These are phyloP conservation scores for Lepidocyrtoides sp. DNA, from an alignment of 2,888 invertebrate genomes.

Conservation along the genomic window DNA sequence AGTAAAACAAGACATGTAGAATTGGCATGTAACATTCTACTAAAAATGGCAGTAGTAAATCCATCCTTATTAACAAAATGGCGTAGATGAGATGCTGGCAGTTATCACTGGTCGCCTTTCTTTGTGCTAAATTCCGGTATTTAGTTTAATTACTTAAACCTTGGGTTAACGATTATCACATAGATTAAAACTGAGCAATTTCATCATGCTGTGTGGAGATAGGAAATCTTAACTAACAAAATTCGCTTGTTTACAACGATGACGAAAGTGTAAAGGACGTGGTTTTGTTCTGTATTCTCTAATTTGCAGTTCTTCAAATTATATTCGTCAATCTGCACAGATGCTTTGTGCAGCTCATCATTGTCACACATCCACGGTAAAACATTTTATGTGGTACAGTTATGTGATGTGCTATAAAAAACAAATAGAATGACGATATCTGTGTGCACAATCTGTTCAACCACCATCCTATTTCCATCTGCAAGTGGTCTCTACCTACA, in stretches of 20 bases:
- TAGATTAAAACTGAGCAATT: neutral
- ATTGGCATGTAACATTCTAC: no score
- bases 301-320: conserved; percentile 16
- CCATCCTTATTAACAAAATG: no score
- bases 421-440: conserved; percentile 23
- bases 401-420: neutral
- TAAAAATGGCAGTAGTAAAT: no score
- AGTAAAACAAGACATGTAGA: no score
- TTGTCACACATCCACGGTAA: no score
- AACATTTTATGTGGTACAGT: no score
- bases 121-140: neutral
- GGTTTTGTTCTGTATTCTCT: neutral
- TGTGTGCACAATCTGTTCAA: neutral
- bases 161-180: conserved; percentile 64
- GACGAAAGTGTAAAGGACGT: conserved; percentile 52
- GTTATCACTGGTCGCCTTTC: no score
- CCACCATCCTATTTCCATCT: neutral
- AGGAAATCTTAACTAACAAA: neutral
- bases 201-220: neutral
- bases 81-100: no score
- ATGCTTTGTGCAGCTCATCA: neutral
- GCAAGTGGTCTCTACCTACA: conserved; percentile 11
- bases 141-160: conserved; percentile 60
- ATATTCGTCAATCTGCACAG: neutral
- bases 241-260: conserved; percentile 24